Conservation (phyloP, 2,797 vertebrate genomes). For the Phylloscopus collybita region DNA sequence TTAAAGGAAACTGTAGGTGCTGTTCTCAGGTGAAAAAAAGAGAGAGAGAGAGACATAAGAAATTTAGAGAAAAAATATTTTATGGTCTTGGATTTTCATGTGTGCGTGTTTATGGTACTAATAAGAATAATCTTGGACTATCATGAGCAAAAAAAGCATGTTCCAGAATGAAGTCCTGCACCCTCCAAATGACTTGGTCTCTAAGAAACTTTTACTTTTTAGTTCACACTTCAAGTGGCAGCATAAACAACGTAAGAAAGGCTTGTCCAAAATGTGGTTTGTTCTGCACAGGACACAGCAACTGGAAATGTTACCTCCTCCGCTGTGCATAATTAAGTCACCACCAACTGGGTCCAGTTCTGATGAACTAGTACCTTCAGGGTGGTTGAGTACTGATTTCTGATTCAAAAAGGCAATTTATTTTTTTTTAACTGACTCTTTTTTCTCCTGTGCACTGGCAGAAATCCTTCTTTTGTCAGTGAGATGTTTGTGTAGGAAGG, state of each 20-base stretch:
- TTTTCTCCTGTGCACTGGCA: background rate
- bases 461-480: background rate
- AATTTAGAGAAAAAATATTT: slow-evolving; percentile 81
- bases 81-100: slow-evolving; percentile 76
- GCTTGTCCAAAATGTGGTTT: background rate
- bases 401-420: background rate
- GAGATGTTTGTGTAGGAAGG: background rate
- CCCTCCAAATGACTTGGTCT: slow-evolving; percentile 70
- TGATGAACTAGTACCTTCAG: background rate
- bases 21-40: slow-evolving; percentile 86
- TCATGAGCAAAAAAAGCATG: slow-evolving; percentile 73
- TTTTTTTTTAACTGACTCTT: background rate
- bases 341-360: background rate
- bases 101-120: slow-evolving; percentile 80
- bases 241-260: background rate
- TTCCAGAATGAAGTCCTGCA: slow-evolving; percentile 74
- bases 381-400: background rate
- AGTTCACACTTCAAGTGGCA: slow-evolving; percentile 77
- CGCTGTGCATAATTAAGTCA: background rate
- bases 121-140: slow-evolving; percentile 73
- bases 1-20: slow-evolving; percentile 82
- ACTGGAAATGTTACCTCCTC: slow-evolving; percentile 30
- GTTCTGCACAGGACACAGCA: slow-evolving; percentile 27
- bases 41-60: slow-evolving; percentile 74
- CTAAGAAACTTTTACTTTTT: slow-evolving; percentile 68